phyloP scores from a whole-genome alignment of 2,888 invertebrate genomes.

The Acleris holmiana region DNA sequence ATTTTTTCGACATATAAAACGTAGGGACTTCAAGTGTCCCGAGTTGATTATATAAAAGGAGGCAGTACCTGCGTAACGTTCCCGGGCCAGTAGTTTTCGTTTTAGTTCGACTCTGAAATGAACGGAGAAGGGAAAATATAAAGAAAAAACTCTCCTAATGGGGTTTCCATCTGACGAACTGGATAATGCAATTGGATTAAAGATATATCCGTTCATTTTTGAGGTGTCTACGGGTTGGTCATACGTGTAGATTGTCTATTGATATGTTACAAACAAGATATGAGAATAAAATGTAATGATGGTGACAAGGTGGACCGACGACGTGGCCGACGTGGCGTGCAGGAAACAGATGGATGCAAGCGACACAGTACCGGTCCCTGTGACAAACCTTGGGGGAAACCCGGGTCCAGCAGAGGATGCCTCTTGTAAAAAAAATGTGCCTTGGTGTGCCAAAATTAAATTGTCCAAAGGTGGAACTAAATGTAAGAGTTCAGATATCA shows the following conservation, averaged over 20 bases:
- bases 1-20: too few species aligned
- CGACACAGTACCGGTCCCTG: too few species aligned
- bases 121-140: conserved; percentile 4
- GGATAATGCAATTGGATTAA: conserved; percentile 24
- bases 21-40: too few species aligned
- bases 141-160: conserved; percentile 9
- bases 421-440: too few species aligned
- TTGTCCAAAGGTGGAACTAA: too few species aligned
- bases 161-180: conserved; percentile 18
- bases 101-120: conserved; percentile 16
- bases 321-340: too few species aligned
- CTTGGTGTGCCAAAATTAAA: too few species aligned
- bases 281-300: not conserved
- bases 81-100: conserved; percentile 1
- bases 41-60: not conserved
- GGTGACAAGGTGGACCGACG: too few species aligned
- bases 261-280: not conserved
- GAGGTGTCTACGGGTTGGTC: conserved; percentile 2
- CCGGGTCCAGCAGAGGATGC: too few species aligned
- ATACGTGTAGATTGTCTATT: not conserved
- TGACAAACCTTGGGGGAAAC: too few species aligned
- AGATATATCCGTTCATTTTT: conserved; percentile 13
- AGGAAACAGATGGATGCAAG: too few species aligned
- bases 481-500: too few species aligned
- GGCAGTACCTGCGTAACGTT: not conserved